phyloP scores from a whole-genome alignment of 30 jellyfish, hydroid and myxozoan genomes.

The Hydra vulgaris region DNA sequence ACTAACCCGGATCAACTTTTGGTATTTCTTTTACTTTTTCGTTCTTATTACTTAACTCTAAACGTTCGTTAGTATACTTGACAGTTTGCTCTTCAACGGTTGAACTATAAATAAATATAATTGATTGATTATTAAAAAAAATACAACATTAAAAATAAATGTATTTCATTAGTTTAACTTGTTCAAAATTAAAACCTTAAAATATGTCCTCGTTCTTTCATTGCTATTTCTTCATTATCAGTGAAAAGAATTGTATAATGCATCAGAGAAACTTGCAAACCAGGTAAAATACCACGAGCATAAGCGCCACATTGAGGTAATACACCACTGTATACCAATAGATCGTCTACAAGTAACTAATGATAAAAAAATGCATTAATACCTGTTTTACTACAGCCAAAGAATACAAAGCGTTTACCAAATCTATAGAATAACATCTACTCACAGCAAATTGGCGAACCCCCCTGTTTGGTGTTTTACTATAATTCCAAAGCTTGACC shows the following conservation, averaged over 20 bases:
- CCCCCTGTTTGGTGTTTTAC: conserved; percentile 89
- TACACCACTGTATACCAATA: conserved; percentile 79
- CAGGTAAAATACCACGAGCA: conserved; percentile 75
- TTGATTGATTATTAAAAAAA: too few relatives aligned
- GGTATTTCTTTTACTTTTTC: conserved; percentile 33
- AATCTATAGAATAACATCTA: neutral
- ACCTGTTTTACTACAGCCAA: neutral
- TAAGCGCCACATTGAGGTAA: conserved; percentile 61
- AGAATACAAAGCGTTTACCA: neutral
- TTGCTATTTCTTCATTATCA: conserved; percentile 38
- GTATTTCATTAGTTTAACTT: neutral
- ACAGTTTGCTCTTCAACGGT: conserved; percentile 49
- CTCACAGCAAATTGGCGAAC: conserved; percentile 78
- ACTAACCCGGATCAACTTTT: conserved; percentile 59
- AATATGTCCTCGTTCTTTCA: conserved; percentile 28
- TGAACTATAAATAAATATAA: conserved; percentile 5
- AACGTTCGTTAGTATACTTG: conserved; percentile 63
- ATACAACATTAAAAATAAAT: neutral
- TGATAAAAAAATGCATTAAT: neutral
- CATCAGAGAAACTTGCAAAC: conserved; percentile 54
- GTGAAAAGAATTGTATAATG: conserved; percentile 64
- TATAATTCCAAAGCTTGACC: conserved; percentile 87
- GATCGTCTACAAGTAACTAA: conserved; percentile 68
- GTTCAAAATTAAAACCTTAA: conserved; percentile 25
- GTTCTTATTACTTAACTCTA: conserved; percentile 36